Base-by-base conservation (phyloP, 2,797 vertebrate genomes). In the Enoplosus armatus region DNA sequence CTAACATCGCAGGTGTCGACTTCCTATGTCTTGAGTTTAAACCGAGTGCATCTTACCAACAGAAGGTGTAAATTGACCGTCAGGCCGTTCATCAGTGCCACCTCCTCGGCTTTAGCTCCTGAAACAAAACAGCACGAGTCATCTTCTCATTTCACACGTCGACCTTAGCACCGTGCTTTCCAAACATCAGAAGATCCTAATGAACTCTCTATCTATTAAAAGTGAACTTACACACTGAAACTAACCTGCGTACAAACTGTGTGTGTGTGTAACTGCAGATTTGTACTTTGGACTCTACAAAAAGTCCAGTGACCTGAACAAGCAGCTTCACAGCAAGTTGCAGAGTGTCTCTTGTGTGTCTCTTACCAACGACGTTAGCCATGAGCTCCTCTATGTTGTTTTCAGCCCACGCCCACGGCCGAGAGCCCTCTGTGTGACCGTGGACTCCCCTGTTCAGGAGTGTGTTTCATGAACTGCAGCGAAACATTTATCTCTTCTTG, bases 41-140 rank as follows among this genome's bases (percentile, higher is more conserved):
- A 56, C 3, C 53, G 22, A 68, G n/a, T n/a, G 8, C 8, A 0
- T 37, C 56, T 85, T 94, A 99, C 98, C 97, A 99, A 84, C 12
- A 95, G 92, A 60, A 99, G 97, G 89, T 99, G 98, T 74, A 99
- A 90, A 93, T 99, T 99, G 56, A 99, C 96, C 0, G 97, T 98
- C 85, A 99, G 92, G 18, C 96, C 97, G 3, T 99, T 99, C 97
- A 99, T 98, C 93, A 99, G 88, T 0, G 95, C 97, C 79, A 99
- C 95, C 90, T 99, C 98, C 48, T 96, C 95, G 11, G 81, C 72
- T 87, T 93, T 95, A 33, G 97, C 97, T 60, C 98, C 98, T 99
- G 91, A 86, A 87, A 77, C 64, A 83, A 35, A 74, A 7, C 10
- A 72, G 24, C 7, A 10, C 4, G 35, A 24, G 14, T 56, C 27